Evolutionary conservation across 2,797 vertebrate species (phyloP).

Genomic region (Rhyacichthys aspro): DNA sequence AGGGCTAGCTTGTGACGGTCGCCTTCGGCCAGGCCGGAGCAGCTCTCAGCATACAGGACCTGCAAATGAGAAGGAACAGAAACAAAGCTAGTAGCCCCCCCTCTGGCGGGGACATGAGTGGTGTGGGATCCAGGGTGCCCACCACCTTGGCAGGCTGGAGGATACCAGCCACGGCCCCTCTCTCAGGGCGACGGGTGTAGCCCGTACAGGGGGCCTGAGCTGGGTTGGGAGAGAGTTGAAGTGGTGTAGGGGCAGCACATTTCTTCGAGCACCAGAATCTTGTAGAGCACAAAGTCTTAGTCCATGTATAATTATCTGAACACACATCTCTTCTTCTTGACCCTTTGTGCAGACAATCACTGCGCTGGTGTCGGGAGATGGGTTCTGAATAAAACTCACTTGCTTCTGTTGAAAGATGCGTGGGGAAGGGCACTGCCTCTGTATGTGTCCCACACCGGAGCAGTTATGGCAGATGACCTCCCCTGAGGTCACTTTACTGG

Average conservation of each 20-base stretch:
- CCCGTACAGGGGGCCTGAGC: background rate
- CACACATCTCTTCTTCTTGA: no score
- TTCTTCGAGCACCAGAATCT: background rate
- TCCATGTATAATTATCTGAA: background rate
- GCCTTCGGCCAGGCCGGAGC: background rate
- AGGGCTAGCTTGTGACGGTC: background rate
- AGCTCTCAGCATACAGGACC: conserved; percentile 24
- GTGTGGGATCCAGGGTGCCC: background rate
- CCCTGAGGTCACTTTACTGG: background rate
- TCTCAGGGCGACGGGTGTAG: background rate
- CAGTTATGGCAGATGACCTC: conserved; percentile 9
- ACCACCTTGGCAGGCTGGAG: conserved; percentile 17
- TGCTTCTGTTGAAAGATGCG: no score
- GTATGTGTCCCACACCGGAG: background rate
- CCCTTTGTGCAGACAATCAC: no score
- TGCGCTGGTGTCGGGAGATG: no score
- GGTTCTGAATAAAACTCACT: no score
- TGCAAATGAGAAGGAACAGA: background rate
- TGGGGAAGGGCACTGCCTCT: background rate
- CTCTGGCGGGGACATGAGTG: background rate
- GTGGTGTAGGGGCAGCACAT: conserved; percentile 5
- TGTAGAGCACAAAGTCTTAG: background rate
- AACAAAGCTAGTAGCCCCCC: no score
- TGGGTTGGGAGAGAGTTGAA: background rate
- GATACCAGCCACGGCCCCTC: conserved; percentile 14